phyloP scores from a whole-genome alignment of 2,888 invertebrate species.

The Epinotia ramella region DNA sequence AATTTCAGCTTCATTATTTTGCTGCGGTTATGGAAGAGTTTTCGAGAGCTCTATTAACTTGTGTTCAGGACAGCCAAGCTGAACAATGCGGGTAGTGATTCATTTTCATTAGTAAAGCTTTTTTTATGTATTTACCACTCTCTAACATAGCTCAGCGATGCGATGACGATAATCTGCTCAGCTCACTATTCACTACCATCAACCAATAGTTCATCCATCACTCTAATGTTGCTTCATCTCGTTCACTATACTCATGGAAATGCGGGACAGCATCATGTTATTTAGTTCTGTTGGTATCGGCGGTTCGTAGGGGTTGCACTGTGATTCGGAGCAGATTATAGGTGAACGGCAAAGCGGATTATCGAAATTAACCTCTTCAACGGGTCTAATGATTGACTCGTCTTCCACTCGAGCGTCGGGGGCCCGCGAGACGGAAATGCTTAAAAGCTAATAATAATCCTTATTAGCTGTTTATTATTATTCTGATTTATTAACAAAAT shows the following conservation, averaged over 20 bases:
- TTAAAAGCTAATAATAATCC: conserved; percentile 48
- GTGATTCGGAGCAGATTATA: conserved; percentile 58
- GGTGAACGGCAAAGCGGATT: conserved; percentile 74
- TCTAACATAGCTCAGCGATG: conserved; percentile 40
- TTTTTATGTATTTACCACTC: conserved; percentile 13
- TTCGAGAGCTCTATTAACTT: background rate
- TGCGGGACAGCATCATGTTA: conserved; percentile 24
- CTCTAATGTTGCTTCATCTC: conserved; percentile 19
- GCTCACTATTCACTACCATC: conserved; percentile 27
- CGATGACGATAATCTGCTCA: conserved; percentile 46
- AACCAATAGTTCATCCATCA: conserved; percentile 1
- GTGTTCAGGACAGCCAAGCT: background rate
- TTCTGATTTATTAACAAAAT: conserved; percentile 37
- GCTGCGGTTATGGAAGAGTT: background rate
- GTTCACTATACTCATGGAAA: background rate
- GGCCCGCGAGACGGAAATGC: conserved; percentile 51
- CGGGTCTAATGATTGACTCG: conserved; percentile 74
- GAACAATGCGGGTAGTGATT: background rate
- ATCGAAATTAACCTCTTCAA: conserved; percentile 81
- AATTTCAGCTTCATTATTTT: conserved; percentile 1
- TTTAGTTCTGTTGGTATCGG: conserved; percentile 29
- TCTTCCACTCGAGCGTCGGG: conserved; percentile 63
- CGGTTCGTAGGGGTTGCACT: conserved; percentile 42
- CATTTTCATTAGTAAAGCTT: background rate
- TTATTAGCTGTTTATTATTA: conserved; percentile 47